A percentile compares a stretch with the other conserved stretches of the same genome.
These are phyloP conservation scores for Phengaris arion DNA, from an alignment of 2,888 invertebrate genomes.

Conservation along the genomic window DNA sequence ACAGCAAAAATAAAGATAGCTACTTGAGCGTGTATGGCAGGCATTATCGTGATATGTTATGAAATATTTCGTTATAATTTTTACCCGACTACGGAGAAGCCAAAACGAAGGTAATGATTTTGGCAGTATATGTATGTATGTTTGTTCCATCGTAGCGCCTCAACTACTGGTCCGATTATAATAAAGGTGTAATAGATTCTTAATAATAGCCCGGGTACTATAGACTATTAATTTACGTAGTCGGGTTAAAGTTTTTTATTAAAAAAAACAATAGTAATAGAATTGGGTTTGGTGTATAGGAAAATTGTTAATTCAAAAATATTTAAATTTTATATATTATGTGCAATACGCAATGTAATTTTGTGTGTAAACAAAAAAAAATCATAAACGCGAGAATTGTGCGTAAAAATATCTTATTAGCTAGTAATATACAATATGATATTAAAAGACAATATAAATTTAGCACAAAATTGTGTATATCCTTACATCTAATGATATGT, in stretches of 20 bases:
- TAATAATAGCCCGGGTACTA: too few species aligned
- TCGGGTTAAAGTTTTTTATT: too few species aligned
- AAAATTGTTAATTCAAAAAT: neutral
- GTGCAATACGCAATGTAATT: neutral
- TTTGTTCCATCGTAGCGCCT: too few species aligned
- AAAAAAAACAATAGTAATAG: too few species aligned
- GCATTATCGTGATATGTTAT: neutral
- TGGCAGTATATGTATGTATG: neutral
- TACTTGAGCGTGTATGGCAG: neutral
- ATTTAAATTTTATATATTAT: neutral
- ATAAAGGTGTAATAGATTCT: too few species aligned
- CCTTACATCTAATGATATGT: conserved; percentile 73
- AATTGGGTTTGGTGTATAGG: neutral
- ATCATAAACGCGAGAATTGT: neutral
- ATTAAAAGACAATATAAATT: conserved; percentile 41
- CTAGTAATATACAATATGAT: conserved; percentile 32
- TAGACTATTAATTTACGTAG: too few species aligned
- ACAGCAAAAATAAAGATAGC: neutral
- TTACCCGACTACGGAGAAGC: too few species aligned
- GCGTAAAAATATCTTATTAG: conserved; percentile 29
- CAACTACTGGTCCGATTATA: too few species aligned
- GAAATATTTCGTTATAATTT: neutral
- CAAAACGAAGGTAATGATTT: too few species aligned
- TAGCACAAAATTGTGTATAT: conserved; percentile 53
- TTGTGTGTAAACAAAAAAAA: neutral